Base-by-base conservation (phyloP, 2,888 invertebrate genomes). In the Drosophila macrospina region DNA sequence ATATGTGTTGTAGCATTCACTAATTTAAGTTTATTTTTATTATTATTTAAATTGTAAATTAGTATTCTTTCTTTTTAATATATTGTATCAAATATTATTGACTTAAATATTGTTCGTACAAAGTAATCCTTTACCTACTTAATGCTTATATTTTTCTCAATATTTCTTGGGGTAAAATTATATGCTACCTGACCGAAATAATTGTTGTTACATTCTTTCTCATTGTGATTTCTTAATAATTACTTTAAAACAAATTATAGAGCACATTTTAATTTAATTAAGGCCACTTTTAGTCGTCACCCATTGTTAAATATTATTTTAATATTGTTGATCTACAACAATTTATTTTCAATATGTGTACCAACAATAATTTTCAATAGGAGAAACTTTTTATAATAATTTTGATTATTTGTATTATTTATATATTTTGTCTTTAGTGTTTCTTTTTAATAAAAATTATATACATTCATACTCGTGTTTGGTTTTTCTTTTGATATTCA, bases 1-100 rank as follows among this genome's bases (percentile, higher is more conserved):
- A 80, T 69, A 81, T 79, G 75, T 90, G 90, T 86, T 90, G 90
- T 81, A 89, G 80, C 67, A 90, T 90, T 73, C 76, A 88, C 67
- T 89, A 86, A 84, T 77, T 64, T 36, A 59, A 60, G 73, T 67
- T 74, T 54, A 32, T 34, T 37, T 26, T 55, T 30, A 16, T 55
- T 7, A 24, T 32, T 7, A 28, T 16, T 50, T 44, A 26, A 26
- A 47, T 52, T 57, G 36, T 56, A 60, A 51, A 54, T 36, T 26
- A 16, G 8, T 52, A 28, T 44, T 39, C 59, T 60, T 41, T 36
- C 5, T 16, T 16, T 30, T 41, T 61, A 34, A 60, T 44, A 41
- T 36, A 28, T 41, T 48, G 26, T 63, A 50, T 59, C 66, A 52
- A 28, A 28, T 72, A 64, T 52, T 61, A 15, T 37, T 65, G 37